These are phyloP conservation scores for Rallus limicola DNA, from an alignment of 2,113 vertebrate species.

Conservation along the genomic window DNA sequence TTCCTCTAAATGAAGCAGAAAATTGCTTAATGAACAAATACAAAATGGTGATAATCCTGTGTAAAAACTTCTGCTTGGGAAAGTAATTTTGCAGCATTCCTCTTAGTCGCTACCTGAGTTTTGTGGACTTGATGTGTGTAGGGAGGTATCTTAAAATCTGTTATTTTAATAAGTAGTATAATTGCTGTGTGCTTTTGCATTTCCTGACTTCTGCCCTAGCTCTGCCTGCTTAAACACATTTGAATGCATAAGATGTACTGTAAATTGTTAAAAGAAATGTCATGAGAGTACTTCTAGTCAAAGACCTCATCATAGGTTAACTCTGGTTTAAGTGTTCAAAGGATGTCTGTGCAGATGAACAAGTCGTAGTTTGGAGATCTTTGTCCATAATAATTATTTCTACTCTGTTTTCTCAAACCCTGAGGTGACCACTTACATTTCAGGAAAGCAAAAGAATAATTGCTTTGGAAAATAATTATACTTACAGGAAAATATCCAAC, in stretches of 20 bases:
- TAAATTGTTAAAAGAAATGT: not conserved
- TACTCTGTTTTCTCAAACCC: not conserved
- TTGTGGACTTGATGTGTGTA: accelerated
- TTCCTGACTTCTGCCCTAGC: not conserved
- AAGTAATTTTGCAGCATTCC: not conserved
- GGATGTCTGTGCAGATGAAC: not conserved
- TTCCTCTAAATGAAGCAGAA: slow-evolving; percentile 4
- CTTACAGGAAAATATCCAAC: not conserved
- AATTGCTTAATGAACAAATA: not conserved
- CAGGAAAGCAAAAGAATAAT: not conserved
- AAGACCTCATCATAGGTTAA: not conserved
- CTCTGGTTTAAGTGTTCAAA: not conserved
- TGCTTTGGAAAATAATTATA: not conserved
- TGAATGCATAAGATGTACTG: not conserved
- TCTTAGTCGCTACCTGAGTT: not conserved
- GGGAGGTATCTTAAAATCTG: not conserved
- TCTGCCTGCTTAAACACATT: not conserved
- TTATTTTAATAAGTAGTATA: not conserved
- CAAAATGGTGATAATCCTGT: not conserved
- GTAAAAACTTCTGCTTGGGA: not conserved
- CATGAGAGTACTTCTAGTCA: not conserved
- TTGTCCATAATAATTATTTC: not conserved
- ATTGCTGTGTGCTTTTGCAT: not conserved
- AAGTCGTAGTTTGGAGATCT: not conserved
- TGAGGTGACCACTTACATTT: not conserved